Base-by-base conservation (phyloP, 2,113 vertebrate species). In the Raphicerus campestris region DNA sequence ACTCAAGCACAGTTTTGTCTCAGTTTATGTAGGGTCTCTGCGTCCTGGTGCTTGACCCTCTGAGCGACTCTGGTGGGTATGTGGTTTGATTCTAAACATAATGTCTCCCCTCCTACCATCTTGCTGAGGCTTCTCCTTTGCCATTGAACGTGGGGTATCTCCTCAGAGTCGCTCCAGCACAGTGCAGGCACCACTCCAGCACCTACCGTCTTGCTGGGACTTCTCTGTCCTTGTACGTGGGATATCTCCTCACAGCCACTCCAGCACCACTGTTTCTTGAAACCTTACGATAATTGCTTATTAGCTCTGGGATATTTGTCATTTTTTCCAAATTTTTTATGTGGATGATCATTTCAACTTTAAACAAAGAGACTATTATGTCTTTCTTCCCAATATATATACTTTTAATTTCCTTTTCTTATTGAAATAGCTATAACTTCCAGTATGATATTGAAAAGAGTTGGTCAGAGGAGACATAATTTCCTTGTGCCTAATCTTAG, bases 41-140 rank as follows among this genome's bases (percentile, higher is more conserved):
- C 4, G n/a, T 70, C 63, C 17, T 70, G 4, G 9, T 10, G 17
- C 2, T 70, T 20, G 63, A 35, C 17, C n/a, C n/a, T 70, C 17
- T 70, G 0, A 35, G 63, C 0, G 0, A 35, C 17, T 35, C n/a
- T 70, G n/a, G 63, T 35, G n/a, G 17, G 9, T 20, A 35, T 70
- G n/a, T 2, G n/a, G 63, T 20, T 70, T 70, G n/a, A 70, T 70
- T 70, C 17, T 70, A 70, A 70, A 70, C 63, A 70, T 70, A 5
- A 11, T 70, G 35, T 70, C 1, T 0, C n/a, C 9, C 17, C n/a
- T 70, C 8, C 32, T n/a, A 35, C 17, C 16, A 7, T 66, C 32
- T 66, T 66, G 17, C 63, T 35, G 63, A 32, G 30, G 15, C 7
- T 63, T 63, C 30, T 32, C 61, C 7, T 32, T 63, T 32, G 61